Base-by-base conservation (phyloP, 2,888 invertebrate species). In the Trisateles emortualis region DNA sequence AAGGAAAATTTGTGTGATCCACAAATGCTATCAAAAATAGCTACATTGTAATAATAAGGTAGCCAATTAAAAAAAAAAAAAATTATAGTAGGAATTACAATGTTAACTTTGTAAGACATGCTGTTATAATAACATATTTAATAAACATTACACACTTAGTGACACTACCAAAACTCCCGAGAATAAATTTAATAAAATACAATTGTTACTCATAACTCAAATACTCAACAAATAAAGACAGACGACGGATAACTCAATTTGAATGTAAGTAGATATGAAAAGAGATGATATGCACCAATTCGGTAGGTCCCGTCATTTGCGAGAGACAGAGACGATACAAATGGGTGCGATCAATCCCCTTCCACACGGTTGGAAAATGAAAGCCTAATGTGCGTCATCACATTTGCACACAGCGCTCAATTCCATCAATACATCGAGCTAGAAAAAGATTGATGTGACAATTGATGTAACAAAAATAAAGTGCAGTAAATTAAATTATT, bases 351-450 rank as follows among this genome's bases (percentile, higher is more conserved):
- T 90, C 86, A 83, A 82, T 90, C 81, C 81, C 82, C 79, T 76
- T 78, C 73, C 71, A 68, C 68, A 47, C 72, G 69, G 63, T 59
- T 74, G 71, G 74, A 72, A 79, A 85, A 87, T 86, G 84, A 86
- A 83, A 71, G 81, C 89, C 88, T 91, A 91, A 92, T 90, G 89
- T 78, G 72, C 72, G 68, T 83, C 90, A 89, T 92, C 90, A 84
- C 90, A 92, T 91, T 91, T 90, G 88, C 90, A 90, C 84, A 87
- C 79, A 72, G 74, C 76, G 75, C 76, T 78, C 86, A 83, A 86
- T 86, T 83, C 77, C 74, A 76, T 80, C 76, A 50, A 57, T 41
- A 65, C 62, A 51, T 58, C 51, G 47, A 64, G 39, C 9, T 67
- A 51, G 1, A 1, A 26, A 1, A 10, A 26, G 17, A 42, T 3